Evolutionary conservation across 2,888 invertebrate genomes (phyloP), one percentile per base, ranked within the genome.

Genomic region (Himalopsyche japonica): DNA sequence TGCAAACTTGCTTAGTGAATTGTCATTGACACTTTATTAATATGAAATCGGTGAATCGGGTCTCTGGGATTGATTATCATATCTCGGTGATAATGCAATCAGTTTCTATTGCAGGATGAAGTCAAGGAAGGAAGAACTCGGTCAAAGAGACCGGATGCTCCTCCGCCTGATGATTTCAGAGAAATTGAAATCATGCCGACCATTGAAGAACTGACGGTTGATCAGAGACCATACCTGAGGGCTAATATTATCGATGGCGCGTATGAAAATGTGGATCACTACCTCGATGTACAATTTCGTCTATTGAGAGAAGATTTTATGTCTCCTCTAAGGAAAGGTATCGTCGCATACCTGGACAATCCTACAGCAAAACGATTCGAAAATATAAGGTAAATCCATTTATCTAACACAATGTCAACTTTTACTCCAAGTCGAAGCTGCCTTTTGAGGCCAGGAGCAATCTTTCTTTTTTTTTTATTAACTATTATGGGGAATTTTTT

Each of bases 271-370:
- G 91, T 95, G 10, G 92, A 95, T 77, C 94, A 96, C 88, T 98
- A 98, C 89, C 90, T 98, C 32, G 95, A 96, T 88, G 91, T 95
- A n/a, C 97, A 97, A 87, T 96, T 96, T 88, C 93, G 95, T 49
- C 91, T 97, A 48, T 89, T 97, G 79, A 91, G 96, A 47, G 97
- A 97, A 91, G 97, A 98, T 90, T 97, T 96, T 88, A 92, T 96
- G 47, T 92, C 93, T 24, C 96, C 97, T 0, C 89, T 98, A 32
- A 90, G 96, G 48, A 93, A 94, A 88, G 96, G 95, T 85, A 92
- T 96, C 89, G 89, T 89, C 87, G 91, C 92, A 88, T 94, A 93
- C 88, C 57, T 57, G 57, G 20, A 20, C 8, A 7, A 57, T 24
- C 57, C 57, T 20, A 3, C 20, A 20, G 57, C 57, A 24, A 57